Conservation (phyloP, 2,888 invertebrate species). For the Phyllotreta cruciferae region DNA sequence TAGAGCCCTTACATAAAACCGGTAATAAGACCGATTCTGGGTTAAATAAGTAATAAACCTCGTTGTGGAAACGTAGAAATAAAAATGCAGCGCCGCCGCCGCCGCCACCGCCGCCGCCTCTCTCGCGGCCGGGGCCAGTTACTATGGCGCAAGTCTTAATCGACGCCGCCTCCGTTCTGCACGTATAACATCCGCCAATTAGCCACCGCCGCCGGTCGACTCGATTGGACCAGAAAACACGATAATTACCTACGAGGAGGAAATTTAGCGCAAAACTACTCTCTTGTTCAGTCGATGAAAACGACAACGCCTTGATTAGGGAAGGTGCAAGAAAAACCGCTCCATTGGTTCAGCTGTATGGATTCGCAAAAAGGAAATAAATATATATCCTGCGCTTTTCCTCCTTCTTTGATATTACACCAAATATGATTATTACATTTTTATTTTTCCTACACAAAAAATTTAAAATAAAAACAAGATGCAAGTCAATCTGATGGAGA, state of each 20-base stretch:
- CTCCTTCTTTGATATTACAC: too few species aligned
- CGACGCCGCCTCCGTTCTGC: conserved; percentile 59
- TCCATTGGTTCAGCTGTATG: conserved; percentile 16
- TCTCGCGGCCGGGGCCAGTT: conserved; percentile 48
- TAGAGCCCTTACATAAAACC: conserved; percentile 39
- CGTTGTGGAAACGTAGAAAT: conserved; percentile 25
- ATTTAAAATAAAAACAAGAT: too few species aligned
- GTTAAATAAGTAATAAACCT: conserved; percentile 42
- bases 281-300: conserved; percentile 33
- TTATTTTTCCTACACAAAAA: too few species aligned
- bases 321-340: conserved; percentile 25
- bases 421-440: too few species aligned
- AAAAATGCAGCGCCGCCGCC: conserved; percentile 48
- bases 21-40: conserved; percentile 33
- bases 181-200: conserved; percentile 60
- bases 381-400: too few species aligned
- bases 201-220: conserved; percentile 52
- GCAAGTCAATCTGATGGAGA: too few species aligned
- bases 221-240: conserved; percentile 50
- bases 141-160: conserved; percentile 56
- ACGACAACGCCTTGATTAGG: conserved; percentile 38
- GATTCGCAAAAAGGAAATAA: conserved; percentile 11
- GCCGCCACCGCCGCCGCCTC: conserved; percentile 58
- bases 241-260: conserved; percentile 43
- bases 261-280: conserved; percentile 41